Base-by-base conservation (phyloP, 2,113 vertebrate species). In the Crotalus horridus region DNA sequence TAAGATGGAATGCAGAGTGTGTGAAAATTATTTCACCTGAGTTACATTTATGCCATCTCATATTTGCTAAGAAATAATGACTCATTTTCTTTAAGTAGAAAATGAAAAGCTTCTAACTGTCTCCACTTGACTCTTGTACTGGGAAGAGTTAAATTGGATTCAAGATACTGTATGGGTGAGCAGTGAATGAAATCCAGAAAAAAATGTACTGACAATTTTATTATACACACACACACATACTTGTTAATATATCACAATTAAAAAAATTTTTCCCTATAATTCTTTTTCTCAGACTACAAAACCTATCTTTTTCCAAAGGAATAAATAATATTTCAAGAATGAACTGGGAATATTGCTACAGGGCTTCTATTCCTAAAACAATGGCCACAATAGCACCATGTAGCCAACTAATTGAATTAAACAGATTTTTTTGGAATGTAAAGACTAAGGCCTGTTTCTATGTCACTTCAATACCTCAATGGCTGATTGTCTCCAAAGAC, bases 21-120 rank as follows among this genome's bases (percentile, higher is more conserved):
- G 69, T 93, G 90, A 85, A 74, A 89, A 0, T 39, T 91, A 69
- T 64, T 33, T 24, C 48, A 94, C 88, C 24, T 89, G 81, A 6
- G 6, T 21, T 96, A 93, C 93, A 64, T 90, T 92, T 33, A 69
- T 89, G 10, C 53, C 20, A 91, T 58, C 6, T 87, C 6, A 29
- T 1, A 54, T 39, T 9, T 93, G 91, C 29, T 61, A 94, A 95
- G 26, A 91, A 58, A 92, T 86, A 2, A 89, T 93, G n/a, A 46
- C 39, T 64, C 17, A 29, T 3, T 10, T 69, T 64, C 48, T 51
- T 64, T 21, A 69, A 90, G 59, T 29, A 29, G 58, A 90, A 51
- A n/a, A 48, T 26, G 24, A 48, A 69, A 61, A 69, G 1, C 17
- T 17, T 59, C 86, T 58, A 90, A 95, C 81, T 55, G 9, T 48